Conservation (phyloP, 2,888 invertebrate genomes). For the Apotomis turbidana region DNA sequence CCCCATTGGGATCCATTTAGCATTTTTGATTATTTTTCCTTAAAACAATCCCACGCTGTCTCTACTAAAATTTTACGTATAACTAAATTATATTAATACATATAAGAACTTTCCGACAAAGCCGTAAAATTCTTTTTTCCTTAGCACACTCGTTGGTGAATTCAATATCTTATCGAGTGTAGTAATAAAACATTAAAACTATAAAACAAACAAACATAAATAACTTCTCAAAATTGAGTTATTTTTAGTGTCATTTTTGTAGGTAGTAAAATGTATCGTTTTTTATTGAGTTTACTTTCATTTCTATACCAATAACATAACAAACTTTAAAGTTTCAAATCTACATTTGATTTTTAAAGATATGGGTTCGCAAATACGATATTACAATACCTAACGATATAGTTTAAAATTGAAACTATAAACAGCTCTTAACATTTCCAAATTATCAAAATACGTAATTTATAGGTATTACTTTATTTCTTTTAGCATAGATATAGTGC, state of each 20-base stretch:
- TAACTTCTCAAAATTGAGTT: constrained; percentile 19
- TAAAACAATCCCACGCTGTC: constrained; percentile 30
- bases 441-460: not conserved
- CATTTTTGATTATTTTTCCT: not conserved
- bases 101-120: not conserved
- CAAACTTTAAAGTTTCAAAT: too few relatives aligned
- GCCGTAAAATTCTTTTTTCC: not conserved
- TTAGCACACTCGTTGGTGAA: not conserved
- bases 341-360: too few relatives aligned
- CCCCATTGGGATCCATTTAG: not conserved
- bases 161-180: constrained; percentile 6
- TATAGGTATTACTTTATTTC: not conserved
- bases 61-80: not conserved
- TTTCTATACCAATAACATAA: not conserved
- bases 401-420: not conserved
- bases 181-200: constrained; percentile 28
- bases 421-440: not conserved
- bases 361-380: too few relatives aligned
- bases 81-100: constrained; percentile 3
- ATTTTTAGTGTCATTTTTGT: constrained; percentile 17
- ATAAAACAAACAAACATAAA: constrained; percentile 22
- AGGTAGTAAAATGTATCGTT: not conserved
- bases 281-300: not conserved
- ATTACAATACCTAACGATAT: too few relatives aligned
- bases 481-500: not conserved